Evolutionary conservation across 2,113 vertebrate species (phyloP).

Genomic region (Onychostoma macrolepis): DNA sequence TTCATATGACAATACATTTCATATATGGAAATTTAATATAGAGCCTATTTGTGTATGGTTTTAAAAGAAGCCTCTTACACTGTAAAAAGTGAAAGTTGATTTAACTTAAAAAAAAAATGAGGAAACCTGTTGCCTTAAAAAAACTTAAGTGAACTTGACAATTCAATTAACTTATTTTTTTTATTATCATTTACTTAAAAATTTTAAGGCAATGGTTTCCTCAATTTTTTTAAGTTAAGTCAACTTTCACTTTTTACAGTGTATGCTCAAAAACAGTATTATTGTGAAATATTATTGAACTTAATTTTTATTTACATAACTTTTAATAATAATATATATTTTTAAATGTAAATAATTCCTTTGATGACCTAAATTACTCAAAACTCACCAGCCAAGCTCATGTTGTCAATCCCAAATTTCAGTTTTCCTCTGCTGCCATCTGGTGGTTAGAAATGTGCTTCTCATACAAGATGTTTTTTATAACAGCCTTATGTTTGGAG

Average conservation of each 20-base stretch:
- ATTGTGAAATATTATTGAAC: background rate
- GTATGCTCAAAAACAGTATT: background rate
- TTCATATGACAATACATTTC: too few relatives aligned
- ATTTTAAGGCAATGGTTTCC: too few relatives aligned
- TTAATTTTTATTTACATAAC: background rate
- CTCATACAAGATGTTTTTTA: background rate
- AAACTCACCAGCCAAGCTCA: background rate
- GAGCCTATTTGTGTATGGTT: background rate
- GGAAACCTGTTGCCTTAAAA: too few relatives aligned
- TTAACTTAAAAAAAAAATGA: too few relatives aligned
- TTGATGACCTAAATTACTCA: background rate
- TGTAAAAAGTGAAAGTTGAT: too few relatives aligned
- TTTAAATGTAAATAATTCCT: background rate
- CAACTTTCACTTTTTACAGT: too few relatives aligned
- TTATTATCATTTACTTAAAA: too few relatives aligned
- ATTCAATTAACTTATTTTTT: too few relatives aligned
- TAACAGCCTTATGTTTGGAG: background rate
- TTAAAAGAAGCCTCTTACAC: background rate
- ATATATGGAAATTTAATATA: too few relatives aligned
- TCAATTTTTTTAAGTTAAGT: too few relatives aligned
- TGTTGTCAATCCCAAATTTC: background rate
- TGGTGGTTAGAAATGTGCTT: conserved; percentile 36
- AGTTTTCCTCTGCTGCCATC: conserved; percentile 52
- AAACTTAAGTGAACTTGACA: too few relatives aligned
- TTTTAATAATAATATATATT: background rate